These are phyloP conservation scores for Sebastiscus tertius DNA, from an alignment of 2,797 vertebrate species.

Conservation along the genomic window DNA sequence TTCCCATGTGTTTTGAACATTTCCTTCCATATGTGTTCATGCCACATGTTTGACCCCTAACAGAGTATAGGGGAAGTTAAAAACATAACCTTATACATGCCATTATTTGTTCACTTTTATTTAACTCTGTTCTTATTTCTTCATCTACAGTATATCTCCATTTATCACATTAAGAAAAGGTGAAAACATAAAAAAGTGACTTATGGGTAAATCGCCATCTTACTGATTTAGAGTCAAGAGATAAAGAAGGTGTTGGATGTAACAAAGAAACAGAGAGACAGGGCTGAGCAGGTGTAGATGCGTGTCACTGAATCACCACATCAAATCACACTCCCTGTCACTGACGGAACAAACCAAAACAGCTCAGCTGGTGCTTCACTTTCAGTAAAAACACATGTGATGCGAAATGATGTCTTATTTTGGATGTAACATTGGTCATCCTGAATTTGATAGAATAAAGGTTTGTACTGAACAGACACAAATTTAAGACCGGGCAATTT, in stretches of 20 bases:
- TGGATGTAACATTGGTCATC: neutral
- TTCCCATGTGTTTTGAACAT: neutral
- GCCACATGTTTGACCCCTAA: neutral
- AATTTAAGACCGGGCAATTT: neutral
- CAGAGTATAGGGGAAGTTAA: neutral
- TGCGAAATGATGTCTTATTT: neutral
- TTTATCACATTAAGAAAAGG: neutral
- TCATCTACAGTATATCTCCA: neutral
- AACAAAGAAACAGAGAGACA: neutral
- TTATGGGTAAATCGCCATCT: neutral
- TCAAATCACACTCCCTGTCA: neutral
- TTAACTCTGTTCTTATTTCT: neutral
- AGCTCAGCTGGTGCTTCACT: neutral
- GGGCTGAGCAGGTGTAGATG: neutral
- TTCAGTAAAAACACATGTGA: neutral
- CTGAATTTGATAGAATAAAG: conserved; percentile 25
- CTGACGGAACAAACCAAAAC: neutral
- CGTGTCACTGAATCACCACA: neutral
- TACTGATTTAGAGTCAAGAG: neutral
- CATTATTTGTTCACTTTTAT: neutral
- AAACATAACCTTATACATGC: neutral
- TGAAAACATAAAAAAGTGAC: neutral
- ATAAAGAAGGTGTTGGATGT: neutral
- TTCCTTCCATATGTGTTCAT: neutral
- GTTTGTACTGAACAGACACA: conserved; percentile 26